A percentile compares a stretch with the other conserved stretches of the same genome.
phyloP scores from a whole-genome alignment of 1,140 invertebrate genomes.

The Papilio aristodemus region DNA sequence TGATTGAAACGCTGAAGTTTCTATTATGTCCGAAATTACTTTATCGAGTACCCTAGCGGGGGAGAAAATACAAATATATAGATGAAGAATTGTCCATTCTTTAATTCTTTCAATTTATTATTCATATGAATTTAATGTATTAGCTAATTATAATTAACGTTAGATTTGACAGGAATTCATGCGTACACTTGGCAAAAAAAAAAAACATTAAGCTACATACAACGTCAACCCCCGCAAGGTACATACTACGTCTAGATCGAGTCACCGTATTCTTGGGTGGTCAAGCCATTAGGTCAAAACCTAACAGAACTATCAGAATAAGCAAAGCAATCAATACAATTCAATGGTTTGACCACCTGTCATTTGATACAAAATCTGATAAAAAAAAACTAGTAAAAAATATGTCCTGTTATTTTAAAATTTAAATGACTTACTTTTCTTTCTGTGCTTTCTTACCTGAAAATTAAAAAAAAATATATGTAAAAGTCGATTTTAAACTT shows the following conservation, averaged over 20 bases:
- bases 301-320: background rate
- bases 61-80: background rate
- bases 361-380: background rate
- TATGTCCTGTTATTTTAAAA: background rate
- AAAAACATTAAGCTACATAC: background rate
- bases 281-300: background rate
- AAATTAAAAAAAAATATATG: background rate
- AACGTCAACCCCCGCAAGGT: background rate
- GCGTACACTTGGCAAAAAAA: too few species aligned
- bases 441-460: constrained; percentile 13
- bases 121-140: too few species aligned
- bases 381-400: background rate
- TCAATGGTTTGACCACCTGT: background rate
- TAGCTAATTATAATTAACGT: too few species aligned
- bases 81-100: too few species aligned
- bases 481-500: background rate
- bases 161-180: too few species aligned
- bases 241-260: background rate
- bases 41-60: background rate
- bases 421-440: background rate
- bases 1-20: constrained; percentile 2
- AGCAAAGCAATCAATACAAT: background rate
- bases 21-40: constrained; percentile 3
- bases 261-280: background rate
- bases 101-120: too few species aligned